phyloP scores from a whole-genome alignment of 2,797 vertebrate genomes.

The Champsocephalus esox region DNA sequence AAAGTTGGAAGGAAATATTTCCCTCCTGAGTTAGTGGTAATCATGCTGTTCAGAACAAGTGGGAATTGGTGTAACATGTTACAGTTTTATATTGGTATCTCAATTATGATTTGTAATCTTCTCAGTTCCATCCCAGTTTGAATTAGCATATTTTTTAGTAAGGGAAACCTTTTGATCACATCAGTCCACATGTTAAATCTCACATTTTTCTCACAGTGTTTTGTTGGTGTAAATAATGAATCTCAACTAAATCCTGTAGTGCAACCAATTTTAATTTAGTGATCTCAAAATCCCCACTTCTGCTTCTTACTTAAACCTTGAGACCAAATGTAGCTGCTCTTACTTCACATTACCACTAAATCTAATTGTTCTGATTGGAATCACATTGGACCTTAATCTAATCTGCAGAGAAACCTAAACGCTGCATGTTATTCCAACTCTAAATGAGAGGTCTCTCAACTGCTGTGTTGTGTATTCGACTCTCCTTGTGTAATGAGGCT shows the following conservation, averaged over 20 bases:
- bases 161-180: fast-evolving
- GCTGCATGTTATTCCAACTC: constrained; percentile 24
- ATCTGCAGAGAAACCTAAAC: constrained; percentile 42
- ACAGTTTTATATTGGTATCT: not conserved
- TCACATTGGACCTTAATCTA: constrained; percentile 61
- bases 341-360: constrained; percentile 34
- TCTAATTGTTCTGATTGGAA: constrained; percentile 61
- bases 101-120: not conserved
- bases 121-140: not conserved
- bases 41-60: not conserved
- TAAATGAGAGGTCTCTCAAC: constrained; percentile 35
- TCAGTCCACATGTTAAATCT: not conserved
- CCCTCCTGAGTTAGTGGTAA: not conserved
- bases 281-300: not conserved
- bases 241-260: not conserved
- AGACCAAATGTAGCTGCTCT: constrained; percentile 1
- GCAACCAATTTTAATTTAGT: not conserved
- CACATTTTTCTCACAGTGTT: too few relatives aligned
- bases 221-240: not conserved
- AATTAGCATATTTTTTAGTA: not conserved
- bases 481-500: constrained; percentile 33
- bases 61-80: too few relatives aligned
- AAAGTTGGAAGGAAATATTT: not conserved
- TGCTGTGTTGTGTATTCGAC: constrained; percentile 19
- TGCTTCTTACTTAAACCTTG: constrained; percentile 3